Percentiles rank a stretch among this genome's conserved stretches.
Conservation (phyloP, 2,113 vertebrate genomes). For the Piaya cayana region DNA sequence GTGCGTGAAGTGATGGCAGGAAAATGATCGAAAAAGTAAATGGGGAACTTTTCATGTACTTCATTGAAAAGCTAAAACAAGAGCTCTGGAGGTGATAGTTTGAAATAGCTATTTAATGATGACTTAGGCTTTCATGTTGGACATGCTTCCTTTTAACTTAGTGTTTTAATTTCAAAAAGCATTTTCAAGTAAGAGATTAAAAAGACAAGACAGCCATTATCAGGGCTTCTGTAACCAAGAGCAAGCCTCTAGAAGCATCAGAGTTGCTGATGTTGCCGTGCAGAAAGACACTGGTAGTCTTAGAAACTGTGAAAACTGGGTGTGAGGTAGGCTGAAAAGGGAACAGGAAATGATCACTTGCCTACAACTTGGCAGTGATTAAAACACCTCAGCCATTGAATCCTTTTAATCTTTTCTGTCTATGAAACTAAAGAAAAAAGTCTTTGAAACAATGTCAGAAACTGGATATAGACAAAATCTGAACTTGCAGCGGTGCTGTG, state of each 20-base stretch:
- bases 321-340: background rate
- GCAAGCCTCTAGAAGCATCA: background rate
- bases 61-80: background rate
- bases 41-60: background rate
- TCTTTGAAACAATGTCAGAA: background rate
- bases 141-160: background rate
- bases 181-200: background rate
- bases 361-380: background rate
- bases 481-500: background rate
- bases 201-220: background rate
- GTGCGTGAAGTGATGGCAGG: constrained; percentile 4
- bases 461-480: background rate
- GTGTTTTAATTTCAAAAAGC: background rate
- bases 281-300: background rate
- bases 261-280: background rate
- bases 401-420: background rate
- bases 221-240: background rate
- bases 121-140: background rate
- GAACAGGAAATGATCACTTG: background rate
- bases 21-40: constrained; percentile 29
- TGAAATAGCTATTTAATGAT: background rate
- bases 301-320: background rate
- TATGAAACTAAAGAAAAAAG: background rate
- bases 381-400: background rate
- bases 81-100: background rate